phyloP scores from a whole-genome alignment of 2,888 invertebrate genomes.

The Noctuana brunneofusca region DNA sequence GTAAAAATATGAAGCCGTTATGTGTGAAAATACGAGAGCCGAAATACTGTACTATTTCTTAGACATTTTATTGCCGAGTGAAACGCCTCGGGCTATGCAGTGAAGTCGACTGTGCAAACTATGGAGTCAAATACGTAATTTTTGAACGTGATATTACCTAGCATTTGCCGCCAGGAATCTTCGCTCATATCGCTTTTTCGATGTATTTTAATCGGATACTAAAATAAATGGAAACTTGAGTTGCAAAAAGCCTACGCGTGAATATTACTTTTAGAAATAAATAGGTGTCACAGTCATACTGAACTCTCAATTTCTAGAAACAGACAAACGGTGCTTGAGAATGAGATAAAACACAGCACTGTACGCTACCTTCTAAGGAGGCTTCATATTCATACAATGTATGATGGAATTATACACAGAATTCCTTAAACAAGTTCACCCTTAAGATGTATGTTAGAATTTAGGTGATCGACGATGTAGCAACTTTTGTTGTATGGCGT shows the following conservation, averaged over 20 bases:
- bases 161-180: too few relatives aligned
- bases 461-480: conserved; percentile 13
- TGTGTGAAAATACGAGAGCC: background rate
- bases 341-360: too few relatives aligned
- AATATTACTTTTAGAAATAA: too few relatives aligned
- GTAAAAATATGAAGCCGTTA: background rate
- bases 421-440: background rate
- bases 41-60: background rate
- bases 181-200: too few relatives aligned
- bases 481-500: conserved; percentile 20
- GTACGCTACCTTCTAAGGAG: background rate
- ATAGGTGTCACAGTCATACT: too few relatives aligned
- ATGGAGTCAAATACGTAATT: background rate
- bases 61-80: background rate
- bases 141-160: too few relatives aligned
- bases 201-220: too few relatives aligned
- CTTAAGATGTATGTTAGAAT: conserved; percentile 11
- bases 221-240: too few relatives aligned
- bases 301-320: too few relatives aligned
- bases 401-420: too few relatives aligned
- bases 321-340: too few relatives aligned
- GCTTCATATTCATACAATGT: background rate
- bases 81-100: background rate
- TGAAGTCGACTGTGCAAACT: background rate
- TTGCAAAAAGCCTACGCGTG: too few relatives aligned